These are phyloP conservation scores for Pycnonotus jocosus DNA, from an alignment of 2,113 vertebrate species.

Conservation along the genomic window DNA sequence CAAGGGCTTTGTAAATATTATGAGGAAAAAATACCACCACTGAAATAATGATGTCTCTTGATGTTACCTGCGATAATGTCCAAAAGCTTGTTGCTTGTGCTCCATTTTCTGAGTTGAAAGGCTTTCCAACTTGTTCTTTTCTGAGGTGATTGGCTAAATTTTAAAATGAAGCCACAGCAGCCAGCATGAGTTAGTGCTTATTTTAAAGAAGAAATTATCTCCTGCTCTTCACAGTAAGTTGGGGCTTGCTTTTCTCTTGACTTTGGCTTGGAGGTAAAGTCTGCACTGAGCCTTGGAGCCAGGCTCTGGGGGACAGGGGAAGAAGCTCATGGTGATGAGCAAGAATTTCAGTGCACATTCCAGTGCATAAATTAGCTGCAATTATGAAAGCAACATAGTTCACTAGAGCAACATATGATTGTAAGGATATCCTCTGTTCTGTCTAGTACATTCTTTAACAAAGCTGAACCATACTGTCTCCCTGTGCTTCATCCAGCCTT, in stretches of 20 bases:
- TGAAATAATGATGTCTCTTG: not conserved
- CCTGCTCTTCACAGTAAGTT: not conserved
- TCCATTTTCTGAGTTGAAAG: not conserved
- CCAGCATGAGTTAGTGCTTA: not conserved
- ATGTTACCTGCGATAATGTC: not conserved
- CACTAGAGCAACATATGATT: not conserved
- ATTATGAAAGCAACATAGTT: not conserved
- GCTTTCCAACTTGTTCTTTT: not conserved
- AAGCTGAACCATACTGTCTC: not conserved
- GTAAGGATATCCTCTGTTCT: not conserved
- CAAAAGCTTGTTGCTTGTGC: not conserved
- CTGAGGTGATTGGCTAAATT: accelerated
- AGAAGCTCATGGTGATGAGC: not conserved
- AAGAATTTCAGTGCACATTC: not conserved
- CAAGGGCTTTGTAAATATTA: not conserved
- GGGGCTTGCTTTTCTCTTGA: not conserved
- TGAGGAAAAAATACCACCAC: not conserved
- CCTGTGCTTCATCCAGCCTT: not conserved
- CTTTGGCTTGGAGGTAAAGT: not conserved
- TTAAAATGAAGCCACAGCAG: not conserved
- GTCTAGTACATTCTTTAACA: not conserved
- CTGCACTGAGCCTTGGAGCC: not conserved
- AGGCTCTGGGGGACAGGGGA: not conserved
- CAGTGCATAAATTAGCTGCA: not conserved
- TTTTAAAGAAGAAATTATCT: not conserved